Evolutionary conservation across 2,797 vertebrate species (phyloP).

Genomic region (Hoplostethus mediterraneus): DNA sequence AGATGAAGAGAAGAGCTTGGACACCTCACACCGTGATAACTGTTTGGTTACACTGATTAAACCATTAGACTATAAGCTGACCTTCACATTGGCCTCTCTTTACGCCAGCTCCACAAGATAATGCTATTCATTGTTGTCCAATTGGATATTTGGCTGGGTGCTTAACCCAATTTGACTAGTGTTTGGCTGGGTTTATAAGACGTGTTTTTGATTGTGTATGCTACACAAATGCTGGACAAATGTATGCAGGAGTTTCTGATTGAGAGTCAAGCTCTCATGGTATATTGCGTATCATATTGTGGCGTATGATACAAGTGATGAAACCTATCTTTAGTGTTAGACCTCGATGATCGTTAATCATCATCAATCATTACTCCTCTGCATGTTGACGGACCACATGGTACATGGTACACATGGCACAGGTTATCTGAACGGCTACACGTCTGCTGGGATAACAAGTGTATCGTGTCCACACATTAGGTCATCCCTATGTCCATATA

Average conservation of each 20-base stretch:
- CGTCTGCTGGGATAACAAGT: conserved; percentile 6
- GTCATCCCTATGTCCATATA: conserved; percentile 61
- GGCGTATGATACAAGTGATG: neutral
- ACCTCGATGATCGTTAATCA: no score
- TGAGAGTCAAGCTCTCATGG: neutral
- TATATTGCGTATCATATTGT: no score
- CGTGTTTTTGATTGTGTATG: conserved; percentile 4
- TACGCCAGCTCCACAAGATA: no score
- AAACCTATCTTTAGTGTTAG: neutral
- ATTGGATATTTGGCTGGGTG: neutral
- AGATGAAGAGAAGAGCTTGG: neutral
- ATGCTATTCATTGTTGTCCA: no score
- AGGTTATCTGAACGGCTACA: conserved; percentile 37
- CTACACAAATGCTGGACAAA: neutral
- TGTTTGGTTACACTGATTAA: neutral
- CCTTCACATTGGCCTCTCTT: no score
- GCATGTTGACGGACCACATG: neutral
- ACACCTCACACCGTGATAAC: neutral
- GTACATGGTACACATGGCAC: no score
- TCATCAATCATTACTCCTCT: conserved; percentile 43
- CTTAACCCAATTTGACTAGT: conserved; percentile 15
- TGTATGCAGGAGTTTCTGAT: neutral
- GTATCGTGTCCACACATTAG: conserved; percentile 40
- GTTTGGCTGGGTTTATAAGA: neutral
- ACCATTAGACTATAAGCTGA: no score